Evolutionary conservation across 2,888 invertebrate species (phyloP).

Genomic region (Morpho helenor): DNA sequence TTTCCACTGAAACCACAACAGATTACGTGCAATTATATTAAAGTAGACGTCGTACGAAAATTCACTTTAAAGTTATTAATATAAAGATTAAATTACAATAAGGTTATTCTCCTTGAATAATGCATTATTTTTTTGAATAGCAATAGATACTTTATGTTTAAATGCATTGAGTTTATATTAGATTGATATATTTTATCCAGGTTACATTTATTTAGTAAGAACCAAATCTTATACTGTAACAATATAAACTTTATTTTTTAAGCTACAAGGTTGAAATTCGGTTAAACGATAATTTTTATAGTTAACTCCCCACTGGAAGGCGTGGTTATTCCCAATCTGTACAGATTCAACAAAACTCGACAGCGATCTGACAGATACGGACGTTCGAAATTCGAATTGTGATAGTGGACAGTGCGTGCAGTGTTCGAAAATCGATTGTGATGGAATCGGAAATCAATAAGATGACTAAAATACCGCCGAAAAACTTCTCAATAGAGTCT

Average conservation of each 20-base stretch:
- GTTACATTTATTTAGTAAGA: not conserved
- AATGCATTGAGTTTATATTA: not conserved
- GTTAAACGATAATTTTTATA: not conserved
- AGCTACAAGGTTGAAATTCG: conserved; percentile 8
- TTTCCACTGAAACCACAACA: conserved; percentile 33
- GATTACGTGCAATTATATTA: conserved; percentile 32
- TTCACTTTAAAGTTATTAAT: no score
- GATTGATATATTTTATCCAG: not conserved
- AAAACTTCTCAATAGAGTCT: conserved; percentile 83
- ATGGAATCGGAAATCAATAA: conserved; percentile 71
- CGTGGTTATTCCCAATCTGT: conserved; percentile 30
- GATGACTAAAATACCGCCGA: conserved; percentile 73
- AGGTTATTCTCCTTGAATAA: no score
- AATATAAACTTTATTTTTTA: conserved; percentile 5
- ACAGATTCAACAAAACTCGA: conserved; percentile 28
- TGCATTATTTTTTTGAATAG: no score
- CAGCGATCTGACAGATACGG: conserved; percentile 30
- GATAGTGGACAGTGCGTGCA: conserved; percentile 34
- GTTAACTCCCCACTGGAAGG: conserved; percentile 31
- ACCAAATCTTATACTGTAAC: not conserved
- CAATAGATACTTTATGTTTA: not conserved
- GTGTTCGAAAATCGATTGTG: conserved; percentile 26
- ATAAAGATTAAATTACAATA: no score
- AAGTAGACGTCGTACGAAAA: not conserved
- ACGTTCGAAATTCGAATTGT: conserved; percentile 32